Evolutionary conservation across 2,888 invertebrate genomes (phyloP).

Genomic region (Hemistola chrysoprasaria): DNA sequence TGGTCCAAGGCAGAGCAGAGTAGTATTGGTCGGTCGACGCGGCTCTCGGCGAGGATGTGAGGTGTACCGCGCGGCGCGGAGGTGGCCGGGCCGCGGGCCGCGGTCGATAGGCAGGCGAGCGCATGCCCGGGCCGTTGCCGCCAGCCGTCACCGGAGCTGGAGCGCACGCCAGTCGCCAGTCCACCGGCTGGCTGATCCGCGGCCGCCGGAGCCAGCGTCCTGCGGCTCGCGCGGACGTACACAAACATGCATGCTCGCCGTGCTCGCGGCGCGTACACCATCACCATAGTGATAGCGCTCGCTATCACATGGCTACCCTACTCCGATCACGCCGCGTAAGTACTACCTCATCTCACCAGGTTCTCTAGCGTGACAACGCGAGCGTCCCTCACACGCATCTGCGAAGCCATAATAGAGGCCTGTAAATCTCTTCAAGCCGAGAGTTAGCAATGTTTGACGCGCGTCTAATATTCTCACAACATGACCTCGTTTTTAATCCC

Average conservation of each 20-base stretch:
- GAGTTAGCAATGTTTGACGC: slow-evolving; percentile 39
- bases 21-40: slow-evolving; percentile 13
- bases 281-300: slow-evolving; percentile 64
- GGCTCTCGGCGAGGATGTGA: slow-evolving; percentile 46
- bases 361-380: slow-evolving; percentile 31
- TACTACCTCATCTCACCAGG: slow-evolving; percentile 33
- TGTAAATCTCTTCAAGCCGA: slow-evolving; percentile 47
- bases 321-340: slow-evolving; percentile 69
- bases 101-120: slow-evolving; percentile 65
- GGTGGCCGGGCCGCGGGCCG: slow-evolving; percentile 49
- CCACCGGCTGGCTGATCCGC: slow-evolving; percentile 65
- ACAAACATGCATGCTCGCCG: slow-evolving; percentile 63
- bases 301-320: slow-evolving; percentile 64
- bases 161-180: slow-evolving; percentile 47
- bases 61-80: slow-evolving; percentile 49
- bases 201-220: slow-evolving; percentile 67
- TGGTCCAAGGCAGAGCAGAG: slow-evolving; percentile 20
- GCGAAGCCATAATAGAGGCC: slow-evolving; percentile 54
- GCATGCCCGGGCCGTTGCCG: slow-evolving; percentile 59
- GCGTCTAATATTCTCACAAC: slow-evolving; percentile 42
- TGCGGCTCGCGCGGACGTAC: slow-evolving; percentile 50
- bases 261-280: slow-evolving; percentile 64
- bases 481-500: slow-evolving; percentile 33
- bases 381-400: slow-evolving; percentile 34
- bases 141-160: slow-evolving; percentile 37